Evolutionary conservation across 92 coral and sea anemone species (phyloP), one percentile per base, ranked within the genome.

Genomic region (Palythoa caribaeorum): DNA sequence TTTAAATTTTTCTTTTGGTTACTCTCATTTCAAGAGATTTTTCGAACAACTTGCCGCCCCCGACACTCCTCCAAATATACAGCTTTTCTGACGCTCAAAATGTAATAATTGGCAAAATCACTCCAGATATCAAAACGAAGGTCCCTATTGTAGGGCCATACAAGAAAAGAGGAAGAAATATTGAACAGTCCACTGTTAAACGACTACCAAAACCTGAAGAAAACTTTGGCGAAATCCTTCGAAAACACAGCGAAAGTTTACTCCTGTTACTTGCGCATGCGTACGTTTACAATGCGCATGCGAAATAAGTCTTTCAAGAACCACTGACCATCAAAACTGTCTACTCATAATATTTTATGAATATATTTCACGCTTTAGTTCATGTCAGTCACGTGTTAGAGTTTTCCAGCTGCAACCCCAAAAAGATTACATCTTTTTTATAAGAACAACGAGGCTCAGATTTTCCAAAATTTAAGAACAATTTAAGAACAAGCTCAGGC

Each of bases 161-260:
- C 53, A 38, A 35, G 74, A 47, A 86, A 90, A 90, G 38, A 37
- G 71, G 53, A 71, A 16, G 52, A 90, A 83, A 69, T 40, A 78
- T 37, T 40, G 84, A 74, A 60, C 44, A 79, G 72, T 47, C 21
- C 50, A 83, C 83, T 7, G 15, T 55, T 21, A 77, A 86, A 90
- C 38, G 37, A 19, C 36, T 14, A 79, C 78, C 76, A 85, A 78
- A 55, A 48, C 44, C 77, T 51, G 76, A 79, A 79, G 88, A 48
- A 59, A 88, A 76, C 51, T 74, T 65, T 77, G 54, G 79, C 48
- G 38, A 84, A 87, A 89, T 83, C 91, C 94, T 90, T 90, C 86
- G 91, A 93, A 92, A 94, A 95, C 90, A 88, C 89, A 92, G 75
- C 71, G 91, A 90, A 87, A 95, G 92, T 87, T 91, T 71, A 88